Percentiles rank a stretch among this genome's conserved stretches.
These are phyloP conservation scores for Heliothis virescens DNA, from an alignment of 1,140 invertebrate species.

Conservation along the genomic window DNA sequence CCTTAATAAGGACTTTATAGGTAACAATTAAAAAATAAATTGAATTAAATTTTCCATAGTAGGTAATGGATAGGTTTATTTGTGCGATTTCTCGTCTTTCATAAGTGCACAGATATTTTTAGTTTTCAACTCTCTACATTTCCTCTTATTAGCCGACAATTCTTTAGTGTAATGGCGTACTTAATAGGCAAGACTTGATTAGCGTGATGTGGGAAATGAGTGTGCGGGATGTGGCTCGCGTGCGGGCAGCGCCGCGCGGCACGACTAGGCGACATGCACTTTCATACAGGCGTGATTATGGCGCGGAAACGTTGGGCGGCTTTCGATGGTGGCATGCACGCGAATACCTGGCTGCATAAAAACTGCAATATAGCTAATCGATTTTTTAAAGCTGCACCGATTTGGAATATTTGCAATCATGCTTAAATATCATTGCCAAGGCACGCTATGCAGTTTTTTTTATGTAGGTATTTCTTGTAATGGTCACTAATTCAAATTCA, in stretches of 20 bases:
- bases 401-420: background rate
- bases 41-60: background rate
- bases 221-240: slow-evolving; percentile 45
- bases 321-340: slow-evolving; percentile 55
- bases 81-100: slow-evolving; percentile 6
- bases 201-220: slow-evolving; percentile 48
- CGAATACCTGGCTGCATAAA: slow-evolving; percentile 36
- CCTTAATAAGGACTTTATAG: background rate
- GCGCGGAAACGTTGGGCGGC: slow-evolving; percentile 52
- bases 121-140: slow-evolving; percentile 24
- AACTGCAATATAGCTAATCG: slow-evolving; percentile 37
- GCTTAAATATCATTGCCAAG: background rate
- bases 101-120: background rate
- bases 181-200: slow-evolving; percentile 54
- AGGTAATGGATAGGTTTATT: background rate
- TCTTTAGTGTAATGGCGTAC: slow-evolving; percentile 48
- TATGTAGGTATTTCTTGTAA: background rate
- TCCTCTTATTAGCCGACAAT: slow-evolving; percentile 48
- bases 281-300: slow-evolving; percentile 54
- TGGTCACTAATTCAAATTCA: background rate
- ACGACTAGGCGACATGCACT: slow-evolving; percentile 37
- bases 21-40: background rate
- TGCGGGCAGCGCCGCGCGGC: background rate
- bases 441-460: background rate
- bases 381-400: slow-evolving; percentile 18